phyloP scores from a whole-genome alignment of 2,113 vertebrate species.

The Platycercus adscitus region DNA sequence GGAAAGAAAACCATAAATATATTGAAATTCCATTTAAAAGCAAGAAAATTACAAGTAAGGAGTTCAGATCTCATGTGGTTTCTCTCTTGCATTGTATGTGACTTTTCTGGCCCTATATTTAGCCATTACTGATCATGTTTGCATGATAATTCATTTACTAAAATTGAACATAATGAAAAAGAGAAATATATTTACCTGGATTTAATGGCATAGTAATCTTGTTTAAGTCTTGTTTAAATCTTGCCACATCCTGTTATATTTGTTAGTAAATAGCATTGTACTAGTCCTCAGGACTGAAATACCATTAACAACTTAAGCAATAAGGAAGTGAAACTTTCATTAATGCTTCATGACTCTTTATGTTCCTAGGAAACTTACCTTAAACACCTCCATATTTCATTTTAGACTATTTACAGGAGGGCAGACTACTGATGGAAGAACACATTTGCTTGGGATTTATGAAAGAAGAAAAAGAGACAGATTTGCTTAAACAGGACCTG shows the following conservation, averaged over 20 bases:
- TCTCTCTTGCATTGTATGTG: not conserved
- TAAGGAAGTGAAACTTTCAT: not conserved
- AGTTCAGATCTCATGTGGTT: not conserved
- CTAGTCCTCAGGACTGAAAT: not conserved
- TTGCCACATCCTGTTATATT: not conserved
- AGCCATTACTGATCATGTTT: not conserved
- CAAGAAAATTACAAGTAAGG: not conserved
- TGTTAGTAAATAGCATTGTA: not conserved
- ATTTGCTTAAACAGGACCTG: not conserved
- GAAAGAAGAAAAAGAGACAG: not conserved
- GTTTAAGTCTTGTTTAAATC: not conserved
- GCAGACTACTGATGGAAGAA: not conserved
- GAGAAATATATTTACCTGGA: not conserved
- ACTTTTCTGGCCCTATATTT: not conserved
- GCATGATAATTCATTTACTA: not conserved
- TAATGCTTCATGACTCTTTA: not conserved
- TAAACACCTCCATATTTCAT: not conserved
- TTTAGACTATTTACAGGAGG: conserved; percentile 32
- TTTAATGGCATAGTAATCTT: not conserved
- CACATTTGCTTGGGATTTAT: not conserved
- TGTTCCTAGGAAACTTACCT: not conserved
- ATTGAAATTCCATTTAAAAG: not conserved
- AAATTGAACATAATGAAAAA: not conserved
- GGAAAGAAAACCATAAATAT: not conserved
- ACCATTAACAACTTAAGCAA: not conserved